A percentile compares a stretch with the other conserved stretches of the same genome.
These are phyloP conservation scores for Lasioglossum lativentre DNA, from an alignment of 2,888 invertebrate species.

Conservation along the genomic window DNA sequence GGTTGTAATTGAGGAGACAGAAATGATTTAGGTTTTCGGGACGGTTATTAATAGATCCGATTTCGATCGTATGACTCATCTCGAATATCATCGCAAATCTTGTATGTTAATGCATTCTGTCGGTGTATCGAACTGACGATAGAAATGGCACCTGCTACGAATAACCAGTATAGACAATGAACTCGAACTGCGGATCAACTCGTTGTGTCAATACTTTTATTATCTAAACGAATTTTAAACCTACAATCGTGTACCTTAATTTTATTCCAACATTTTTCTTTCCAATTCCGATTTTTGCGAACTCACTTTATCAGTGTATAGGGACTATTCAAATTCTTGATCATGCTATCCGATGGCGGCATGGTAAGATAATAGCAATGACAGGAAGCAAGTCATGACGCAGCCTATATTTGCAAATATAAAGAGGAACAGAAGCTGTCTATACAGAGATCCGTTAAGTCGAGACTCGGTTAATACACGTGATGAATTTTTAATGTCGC, in stretches of 20 bases:
- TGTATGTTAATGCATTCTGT: conserved; percentile 62
- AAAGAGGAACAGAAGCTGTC: not conserved
- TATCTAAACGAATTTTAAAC: not conserved
- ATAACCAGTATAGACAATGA: conserved; percentile 38
- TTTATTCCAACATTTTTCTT: not conserved
- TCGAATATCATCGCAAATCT: conserved; percentile 29
- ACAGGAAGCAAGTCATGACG: not conserved
- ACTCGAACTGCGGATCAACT: conserved; percentile 41
- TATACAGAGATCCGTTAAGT: not conserved
- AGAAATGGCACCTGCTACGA: conserved; percentile 60
- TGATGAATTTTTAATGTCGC: not conserved
- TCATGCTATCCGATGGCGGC: not conserved
- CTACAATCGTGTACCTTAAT: not conserved
- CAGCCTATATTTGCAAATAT: not conserved
- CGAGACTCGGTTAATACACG: not conserved
- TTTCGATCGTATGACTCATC: conserved; percentile 33
- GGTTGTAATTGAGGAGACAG: not conserved
- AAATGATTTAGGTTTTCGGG: not conserved
- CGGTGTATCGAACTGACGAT: conserved; percentile 55
- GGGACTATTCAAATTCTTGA: not conserved
- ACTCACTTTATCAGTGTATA: not conserved
- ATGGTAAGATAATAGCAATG: not conserved
- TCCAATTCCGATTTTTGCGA: too few relatives aligned
- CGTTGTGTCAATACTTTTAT: not conserved
- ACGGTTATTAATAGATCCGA: not conserved